A percentile compares a stretch with the other conserved stretches of the same genome.
phyloP scores from a whole-genome alignment of 2,888 invertebrate species.

The Coenonympha glycerion region DNA sequence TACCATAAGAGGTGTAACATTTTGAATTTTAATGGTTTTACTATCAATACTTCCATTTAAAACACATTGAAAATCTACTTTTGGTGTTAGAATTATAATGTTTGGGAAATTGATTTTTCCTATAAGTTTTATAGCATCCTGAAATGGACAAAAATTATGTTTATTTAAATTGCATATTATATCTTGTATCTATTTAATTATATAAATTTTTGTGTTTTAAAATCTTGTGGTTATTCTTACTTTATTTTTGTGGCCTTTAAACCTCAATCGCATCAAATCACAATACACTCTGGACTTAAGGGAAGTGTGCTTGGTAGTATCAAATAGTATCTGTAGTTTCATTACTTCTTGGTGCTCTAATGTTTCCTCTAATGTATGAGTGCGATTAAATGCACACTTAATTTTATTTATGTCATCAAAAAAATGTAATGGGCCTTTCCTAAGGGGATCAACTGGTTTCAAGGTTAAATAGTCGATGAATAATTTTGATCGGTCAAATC shows the following conservation, averaged over 20 bases:
- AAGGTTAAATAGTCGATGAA: conserved; percentile 59
- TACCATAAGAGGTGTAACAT: conserved; percentile 57
- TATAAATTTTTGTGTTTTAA: too few relatives aligned
- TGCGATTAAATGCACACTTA: conserved; percentile 61
- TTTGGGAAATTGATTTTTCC: conserved; percentile 83
- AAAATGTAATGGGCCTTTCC: conserved; percentile 52
- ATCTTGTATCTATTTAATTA: too few relatives aligned
- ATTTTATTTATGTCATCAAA: conserved; percentile 66
- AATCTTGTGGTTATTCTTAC: conserved; percentile 31
- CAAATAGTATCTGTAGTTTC: conserved; percentile 64
- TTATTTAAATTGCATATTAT: too few relatives aligned
- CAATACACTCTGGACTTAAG: conserved; percentile 58
- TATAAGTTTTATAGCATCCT: conserved; percentile 79
- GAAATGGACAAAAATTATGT: conserved; percentile 30
- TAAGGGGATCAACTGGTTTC: conserved; percentile 51
- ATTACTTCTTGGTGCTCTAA: conserved; percentile 64
- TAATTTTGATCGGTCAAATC: conserved; percentile 40
- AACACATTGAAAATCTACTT: conserved; percentile 79
- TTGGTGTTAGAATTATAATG: conserved; percentile 71
- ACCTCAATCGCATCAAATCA: conserved; percentile 59
- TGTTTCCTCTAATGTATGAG: conserved; percentile 52
- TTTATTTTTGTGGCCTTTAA: conserved; percentile 66
- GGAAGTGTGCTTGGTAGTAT: conserved; percentile 58
- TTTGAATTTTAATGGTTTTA: conserved; percentile 61
- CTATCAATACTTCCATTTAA: conserved; percentile 56